Percentiles rank a stretch among this genome's conserved stretches.
phyloP scores from a whole-genome alignment of 2,113 vertebrate genomes.

The Dolichotis patagonum region DNA sequence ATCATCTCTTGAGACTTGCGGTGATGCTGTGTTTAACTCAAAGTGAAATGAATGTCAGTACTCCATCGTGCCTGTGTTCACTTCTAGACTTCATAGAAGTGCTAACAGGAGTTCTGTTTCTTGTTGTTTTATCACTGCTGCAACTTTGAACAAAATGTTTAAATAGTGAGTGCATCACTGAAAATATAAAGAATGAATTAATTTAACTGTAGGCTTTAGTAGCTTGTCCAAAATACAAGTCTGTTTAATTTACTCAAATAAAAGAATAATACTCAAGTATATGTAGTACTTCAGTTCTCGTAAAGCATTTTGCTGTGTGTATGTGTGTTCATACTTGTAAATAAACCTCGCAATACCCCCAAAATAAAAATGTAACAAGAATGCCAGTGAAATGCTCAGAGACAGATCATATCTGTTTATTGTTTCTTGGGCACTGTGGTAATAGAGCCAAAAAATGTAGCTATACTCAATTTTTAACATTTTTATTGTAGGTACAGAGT shows the following conservation, averaged over 20 bases:
- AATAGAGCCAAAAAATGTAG: neutral
- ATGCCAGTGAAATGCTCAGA: neutral
- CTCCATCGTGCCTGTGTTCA: slow-evolving; percentile 6
- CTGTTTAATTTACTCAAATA: slow-evolving; percentile 10
- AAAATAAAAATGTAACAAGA: neutral
- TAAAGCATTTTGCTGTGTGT: neutral
- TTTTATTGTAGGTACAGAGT: neutral
- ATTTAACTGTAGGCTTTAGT: neutral
- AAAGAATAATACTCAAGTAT: slow-evolving; percentile 15
- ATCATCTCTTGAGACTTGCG: slow-evolving; percentile 49
- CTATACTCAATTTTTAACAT: neutral
- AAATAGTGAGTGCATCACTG: neutral
- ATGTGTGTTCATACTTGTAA: neutral
- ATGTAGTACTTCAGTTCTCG: neutral
- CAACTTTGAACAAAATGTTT: slow-evolving; percentile 37
- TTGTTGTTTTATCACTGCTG: slow-evolving; percentile 56
- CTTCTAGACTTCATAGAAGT: neutral
- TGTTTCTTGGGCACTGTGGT: neutral
- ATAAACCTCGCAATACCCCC: neutral
- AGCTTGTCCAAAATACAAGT: slow-evolving; percentile 28
- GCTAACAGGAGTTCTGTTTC: slow-evolving; percentile 45
- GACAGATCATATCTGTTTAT: neutral
- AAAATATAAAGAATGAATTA: slow-evolving; percentile 27
- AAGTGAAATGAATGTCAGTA: slow-evolving; percentile 59
- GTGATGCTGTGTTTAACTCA: slow-evolving; percentile 62